Evolutionary conservation across 2,888 invertebrate species (phyloP).

Genomic region (Protonemura montana): DNA sequence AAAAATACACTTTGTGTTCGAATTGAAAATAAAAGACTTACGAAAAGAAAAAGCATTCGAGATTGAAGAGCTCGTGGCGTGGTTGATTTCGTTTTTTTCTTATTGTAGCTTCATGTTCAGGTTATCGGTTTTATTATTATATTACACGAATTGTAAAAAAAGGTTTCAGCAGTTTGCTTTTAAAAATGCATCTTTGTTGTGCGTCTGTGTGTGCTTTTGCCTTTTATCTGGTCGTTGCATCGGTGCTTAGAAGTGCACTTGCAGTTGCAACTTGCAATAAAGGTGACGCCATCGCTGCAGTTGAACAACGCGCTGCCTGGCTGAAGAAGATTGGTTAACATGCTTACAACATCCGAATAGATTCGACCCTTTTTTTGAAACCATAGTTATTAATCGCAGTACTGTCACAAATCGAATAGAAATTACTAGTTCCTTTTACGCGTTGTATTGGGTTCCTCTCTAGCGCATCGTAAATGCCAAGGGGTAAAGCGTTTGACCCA

Average conservation of each 20-base stretch:
- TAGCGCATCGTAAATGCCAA: not conserved
- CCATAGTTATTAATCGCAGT: not conserved
- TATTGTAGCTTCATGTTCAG: not conserved
- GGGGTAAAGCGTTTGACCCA: not conserved
- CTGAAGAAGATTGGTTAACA: not conserved
- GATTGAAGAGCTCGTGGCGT: conserved; percentile 7
- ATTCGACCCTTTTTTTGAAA: not conserved
- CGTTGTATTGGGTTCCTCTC: not conserved
- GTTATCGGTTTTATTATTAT: not conserved
- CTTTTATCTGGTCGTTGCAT: not conserved
- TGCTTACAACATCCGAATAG: not conserved
- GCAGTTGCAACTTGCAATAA: not conserved
- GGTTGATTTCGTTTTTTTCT: not conserved
- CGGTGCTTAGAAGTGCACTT: not conserved
- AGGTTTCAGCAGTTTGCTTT: not conserved
- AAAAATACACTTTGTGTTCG: conserved; percentile 10
- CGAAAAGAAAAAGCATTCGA: not conserved
- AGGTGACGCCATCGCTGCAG: not conserved
- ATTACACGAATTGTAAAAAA: not conserved
- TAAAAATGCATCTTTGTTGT: not conserved
- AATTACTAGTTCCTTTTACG: not conserved
- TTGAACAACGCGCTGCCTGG: not conserved
- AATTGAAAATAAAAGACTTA: not conserved
- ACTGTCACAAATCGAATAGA: not conserved
- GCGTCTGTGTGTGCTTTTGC: not conserved